These are phyloP conservation scores for Anthrax anthrax DNA, from an alignment of 2,888 invertebrate species.

Conservation along the genomic window DNA sequence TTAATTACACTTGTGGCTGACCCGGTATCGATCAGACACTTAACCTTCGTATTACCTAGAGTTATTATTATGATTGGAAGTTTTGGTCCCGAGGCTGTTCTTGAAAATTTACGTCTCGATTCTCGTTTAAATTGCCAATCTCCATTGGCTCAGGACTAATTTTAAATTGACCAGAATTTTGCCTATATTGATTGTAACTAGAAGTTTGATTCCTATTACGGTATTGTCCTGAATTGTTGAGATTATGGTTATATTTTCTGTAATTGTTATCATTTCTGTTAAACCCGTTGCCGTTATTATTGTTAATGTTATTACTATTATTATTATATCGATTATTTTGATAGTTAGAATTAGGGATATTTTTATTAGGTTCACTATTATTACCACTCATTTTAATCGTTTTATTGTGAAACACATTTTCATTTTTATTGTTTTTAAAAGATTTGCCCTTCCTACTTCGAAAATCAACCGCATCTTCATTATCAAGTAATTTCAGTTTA, in stretches of 20 bases:
- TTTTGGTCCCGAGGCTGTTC: neutral
- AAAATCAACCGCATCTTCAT: constrained; percentile 2
- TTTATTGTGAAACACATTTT: neutral
- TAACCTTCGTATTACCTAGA: neutral
- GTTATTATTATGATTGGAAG: neutral
- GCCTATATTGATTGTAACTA: neutral
- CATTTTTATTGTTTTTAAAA: neutral
- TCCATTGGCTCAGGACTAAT: constrained; percentile 3
- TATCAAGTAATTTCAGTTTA: constrained; percentile 1
- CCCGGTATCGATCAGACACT: neutral
- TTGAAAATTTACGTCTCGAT: constrained; percentile 6
- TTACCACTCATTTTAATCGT: neutral
- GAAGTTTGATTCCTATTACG: neutral
- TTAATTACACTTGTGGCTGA: neutral
- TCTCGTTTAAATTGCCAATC: neutral
- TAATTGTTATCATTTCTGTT: neutral
- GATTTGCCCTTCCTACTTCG: neutral
- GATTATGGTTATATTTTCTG: neutral
- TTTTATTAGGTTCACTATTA: neutral
- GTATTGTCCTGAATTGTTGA: neutral
- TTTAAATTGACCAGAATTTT: constrained; percentile 1
- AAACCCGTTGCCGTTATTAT: neutral
- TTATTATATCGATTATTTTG: neutral
- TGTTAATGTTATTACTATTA: neutral
- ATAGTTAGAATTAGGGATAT: neutral